Evolutionary conservation across 2,888 invertebrate genomes (phyloP), one percentile per base, ranked within the genome.

Genomic region (Halictus ligatus): DNA sequence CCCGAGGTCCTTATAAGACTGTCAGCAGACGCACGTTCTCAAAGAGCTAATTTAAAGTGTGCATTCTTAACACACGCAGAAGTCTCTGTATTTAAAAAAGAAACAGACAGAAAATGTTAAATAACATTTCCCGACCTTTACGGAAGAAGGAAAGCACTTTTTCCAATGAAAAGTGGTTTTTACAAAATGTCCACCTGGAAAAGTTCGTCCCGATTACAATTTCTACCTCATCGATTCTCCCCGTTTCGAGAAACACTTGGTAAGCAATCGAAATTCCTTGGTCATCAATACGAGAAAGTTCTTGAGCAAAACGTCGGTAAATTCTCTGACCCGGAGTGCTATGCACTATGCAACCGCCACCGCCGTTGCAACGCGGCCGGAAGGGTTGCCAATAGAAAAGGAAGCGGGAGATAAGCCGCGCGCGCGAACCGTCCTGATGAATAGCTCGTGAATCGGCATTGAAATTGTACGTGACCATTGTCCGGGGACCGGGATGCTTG

Each of bases 371-470:
- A 67, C 80, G 67, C 13, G 13, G 54, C 77, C 46, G 35, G 73
- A 67, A 43, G 64, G 64, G 76, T 29, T 50, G 35, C 81, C 60
- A 64, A 73, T 40, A 79, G 82, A 87, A 79, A 83, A 83, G 85
- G 85, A 83, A 81, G 64, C 79, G 79, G 71, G 71, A 89, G 89
- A 89, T 89, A 87, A 89, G 89, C 89, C 67, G 40, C 46, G 46
- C 64, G 80, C 84, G 84, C 77, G 89, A 75, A 74, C 77, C 84
- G 43, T 74, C 73, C 83, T 82, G 89, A 79, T 84, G 88, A 86
- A 89, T 86, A 74, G 89, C 81, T 29, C 73, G 79, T 64, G 86
- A 81, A 86, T 86, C 82, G 84, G 76, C 89, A 87, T 87, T 86
- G 81, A 89, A 84, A 84, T 76, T 76, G 78, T 83, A 78, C 80